These are phyloP conservation scores for Eupithecia dodoneata DNA, from an alignment of 2,888 invertebrate genomes.

Conservation along the genomic window DNA sequence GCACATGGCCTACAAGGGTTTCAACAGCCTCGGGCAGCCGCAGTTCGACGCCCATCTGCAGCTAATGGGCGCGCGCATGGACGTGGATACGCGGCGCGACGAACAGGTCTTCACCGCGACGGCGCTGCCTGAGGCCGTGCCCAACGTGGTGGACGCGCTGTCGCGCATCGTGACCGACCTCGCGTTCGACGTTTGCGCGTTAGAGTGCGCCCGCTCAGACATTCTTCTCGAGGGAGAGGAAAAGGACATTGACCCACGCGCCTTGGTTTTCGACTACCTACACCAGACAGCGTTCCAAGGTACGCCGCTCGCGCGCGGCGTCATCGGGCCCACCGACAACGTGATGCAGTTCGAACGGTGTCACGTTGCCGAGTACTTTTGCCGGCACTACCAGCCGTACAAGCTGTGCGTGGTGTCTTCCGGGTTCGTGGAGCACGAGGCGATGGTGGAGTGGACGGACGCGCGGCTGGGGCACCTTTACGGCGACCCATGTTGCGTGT, in stretches of 20 bases:
- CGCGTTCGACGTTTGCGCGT: slow-evolving; percentile 51
- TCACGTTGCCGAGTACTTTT: neutral
- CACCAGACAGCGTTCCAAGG: slow-evolving; percentile 78
- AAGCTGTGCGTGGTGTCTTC: slow-evolving; percentile 87
- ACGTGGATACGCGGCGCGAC: slow-evolving; percentile 62
- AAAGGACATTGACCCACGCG: slow-evolving; percentile 64
- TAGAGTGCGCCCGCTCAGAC: slow-evolving; percentile 57
- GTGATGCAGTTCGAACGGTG: slow-evolving; percentile 76
- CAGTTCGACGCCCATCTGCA: neutral
- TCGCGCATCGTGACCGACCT: slow-evolving; percentile 56
- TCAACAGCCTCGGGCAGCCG: neutral
- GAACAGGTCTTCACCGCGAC: slow-evolving; percentile 55
- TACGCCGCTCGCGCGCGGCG: slow-evolving; percentile 67
- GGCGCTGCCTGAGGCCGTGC: slow-evolving; percentile 34
- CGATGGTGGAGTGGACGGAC: slow-evolving; percentile 84
- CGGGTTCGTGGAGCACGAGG: slow-evolving; percentile 87
- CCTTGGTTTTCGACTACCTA: slow-evolving; percentile 74
- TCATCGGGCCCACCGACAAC: slow-evolving; percentile 88
- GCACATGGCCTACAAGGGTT: slow-evolving; percentile 65
- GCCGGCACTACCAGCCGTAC: slow-evolving; percentile 61
- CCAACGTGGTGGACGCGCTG: slow-evolving; percentile 49
- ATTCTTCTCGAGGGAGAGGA: slow-evolving; percentile 58
- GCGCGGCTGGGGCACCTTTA: slow-evolving; percentile 77
- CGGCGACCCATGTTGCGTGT: slow-evolving; percentile 30
- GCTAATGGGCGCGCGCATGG: neutral